A percentile compares a stretch with the other conserved stretches of the same genome.
Conservation (phyloP, 2,113 vertebrate genomes). For the Columba livia region DNA sequence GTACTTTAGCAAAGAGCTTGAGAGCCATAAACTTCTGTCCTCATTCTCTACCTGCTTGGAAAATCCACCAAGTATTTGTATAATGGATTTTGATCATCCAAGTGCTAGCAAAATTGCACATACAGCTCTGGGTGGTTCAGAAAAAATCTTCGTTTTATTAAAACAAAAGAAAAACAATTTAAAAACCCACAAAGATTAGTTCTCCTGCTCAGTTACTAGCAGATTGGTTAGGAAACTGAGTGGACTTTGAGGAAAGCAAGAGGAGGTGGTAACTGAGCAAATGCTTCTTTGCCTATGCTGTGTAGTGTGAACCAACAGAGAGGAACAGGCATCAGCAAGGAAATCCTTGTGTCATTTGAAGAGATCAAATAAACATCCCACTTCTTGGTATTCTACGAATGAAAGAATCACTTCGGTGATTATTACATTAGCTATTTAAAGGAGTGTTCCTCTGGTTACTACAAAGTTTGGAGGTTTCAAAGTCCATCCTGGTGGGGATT, state of each 20-base stretch:
- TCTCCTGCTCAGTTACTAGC: neutral
- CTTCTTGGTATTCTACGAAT: neutral
- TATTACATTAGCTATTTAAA: neutral
- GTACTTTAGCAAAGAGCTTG: neutral
- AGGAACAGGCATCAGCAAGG: neutral
- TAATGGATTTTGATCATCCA: neutral
- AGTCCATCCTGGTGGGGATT: neutral
- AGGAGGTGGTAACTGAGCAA: neutral
- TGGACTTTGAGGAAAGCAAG: neutral
- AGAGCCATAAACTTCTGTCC: neutral
- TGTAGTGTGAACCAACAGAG: neutral
- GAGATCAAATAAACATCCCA: neutral
- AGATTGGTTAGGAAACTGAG: neutral
- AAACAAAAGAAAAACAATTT: neutral
- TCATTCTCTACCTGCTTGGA: neutral
- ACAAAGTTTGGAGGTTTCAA: neutral
- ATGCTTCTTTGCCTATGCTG: fast-evolving
- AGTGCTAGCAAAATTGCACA: neutral
- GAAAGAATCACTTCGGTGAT: neutral
- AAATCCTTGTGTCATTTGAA: neutral
- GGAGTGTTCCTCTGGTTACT: neutral
- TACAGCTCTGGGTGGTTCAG: neutral
- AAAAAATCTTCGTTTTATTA: neutral
- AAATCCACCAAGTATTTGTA: neutral
- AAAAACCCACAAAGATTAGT: neutral